Evolutionary conservation across 2,888 invertebrate species (phyloP), one percentile per base, ranked within the genome.

Genomic region (Tupiocoris notatus): DNA sequence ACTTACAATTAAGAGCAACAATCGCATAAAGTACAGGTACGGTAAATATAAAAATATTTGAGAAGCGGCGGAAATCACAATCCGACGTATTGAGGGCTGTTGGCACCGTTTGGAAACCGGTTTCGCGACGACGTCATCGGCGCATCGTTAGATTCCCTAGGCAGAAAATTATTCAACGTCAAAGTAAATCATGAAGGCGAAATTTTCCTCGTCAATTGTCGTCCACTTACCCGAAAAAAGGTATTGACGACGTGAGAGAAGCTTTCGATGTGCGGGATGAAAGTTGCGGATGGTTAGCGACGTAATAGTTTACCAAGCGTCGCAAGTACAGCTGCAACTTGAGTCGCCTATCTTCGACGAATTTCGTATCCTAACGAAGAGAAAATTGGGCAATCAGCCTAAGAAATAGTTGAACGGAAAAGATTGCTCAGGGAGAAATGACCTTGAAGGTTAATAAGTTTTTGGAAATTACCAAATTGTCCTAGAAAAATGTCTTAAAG

Each of bases 251-350:
- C 81, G 94, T 88, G 77, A 98, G 88, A 59, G 92, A 90, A 77
- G 91, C 89, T 82, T 94, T 91, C 81, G 88, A 89, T 79, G 92
- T 91, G 82, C 91, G 90, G 76, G 89, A 88, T 63, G 92, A 88
- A 73, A 96, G 88, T 81, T 93, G 92, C 0, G 92, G 90, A 84
- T 94, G 88, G 81, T 86, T 86, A 78, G 87, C 87, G 16, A 89
- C 84, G 79, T 89, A 82, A 79, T 92, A 89, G 79, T 93, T 90
- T 77, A 96, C 87, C 20, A 96, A 87, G 83, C 94, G 90, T 64
- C 96, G 88, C 79, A 98, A 86, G 86, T 96, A 98, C 76, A 90
- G 89, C 84, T 97, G 96, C 76, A 98, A 86, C 78, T 92, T 89
- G 81, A 90, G 88, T 18, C 97, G 89, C 76, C 98, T 87, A 79